These are phyloP conservation scores for Bos indicus DNA, from an alignment of 2,113 vertebrate genomes.

Conservation along the genomic window DNA sequence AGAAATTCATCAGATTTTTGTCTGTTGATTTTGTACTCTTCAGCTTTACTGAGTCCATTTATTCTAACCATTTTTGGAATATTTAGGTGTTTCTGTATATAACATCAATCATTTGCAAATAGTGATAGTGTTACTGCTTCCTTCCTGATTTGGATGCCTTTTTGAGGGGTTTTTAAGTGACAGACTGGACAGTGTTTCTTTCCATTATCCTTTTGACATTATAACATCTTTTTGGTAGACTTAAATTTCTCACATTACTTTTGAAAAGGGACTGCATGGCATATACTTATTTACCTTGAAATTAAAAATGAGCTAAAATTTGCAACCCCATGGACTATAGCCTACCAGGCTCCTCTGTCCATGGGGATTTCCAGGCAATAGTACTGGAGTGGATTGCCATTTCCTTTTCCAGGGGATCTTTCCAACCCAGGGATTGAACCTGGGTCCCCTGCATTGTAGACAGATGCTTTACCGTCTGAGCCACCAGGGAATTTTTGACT, in stretches of 20 bases:
- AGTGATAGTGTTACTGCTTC: background rate
- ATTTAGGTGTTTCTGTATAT: background rate
- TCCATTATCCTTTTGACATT: background rate
- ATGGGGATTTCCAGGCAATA: too few species aligned
- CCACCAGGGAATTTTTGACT: background rate
- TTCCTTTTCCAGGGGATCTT: too few species aligned
- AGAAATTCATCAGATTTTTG: background rate
- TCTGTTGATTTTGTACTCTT: background rate
- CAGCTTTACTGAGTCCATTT: background rate
- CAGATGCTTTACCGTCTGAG: too few species aligned
- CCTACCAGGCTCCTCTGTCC: too few species aligned
- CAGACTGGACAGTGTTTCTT: background rate
- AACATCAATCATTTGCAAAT: background rate
- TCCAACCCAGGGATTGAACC: too few species aligned
- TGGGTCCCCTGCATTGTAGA: too few species aligned
- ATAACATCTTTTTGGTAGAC: background rate
- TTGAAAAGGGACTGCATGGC: background rate
- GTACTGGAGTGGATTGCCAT: too few species aligned
- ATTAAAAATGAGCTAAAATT: conserved; percentile 21
- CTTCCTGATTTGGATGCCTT: background rate
- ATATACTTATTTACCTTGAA: conserved; percentile 20
- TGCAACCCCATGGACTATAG: too few species aligned
- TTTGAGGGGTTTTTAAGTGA: background rate
- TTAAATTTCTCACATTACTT: conserved; percentile 24
- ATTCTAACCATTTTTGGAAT: background rate